phyloP scores from a whole-genome alignment of 2,113 vertebrate genomes.

The Urocitellus parryii region DNA sequence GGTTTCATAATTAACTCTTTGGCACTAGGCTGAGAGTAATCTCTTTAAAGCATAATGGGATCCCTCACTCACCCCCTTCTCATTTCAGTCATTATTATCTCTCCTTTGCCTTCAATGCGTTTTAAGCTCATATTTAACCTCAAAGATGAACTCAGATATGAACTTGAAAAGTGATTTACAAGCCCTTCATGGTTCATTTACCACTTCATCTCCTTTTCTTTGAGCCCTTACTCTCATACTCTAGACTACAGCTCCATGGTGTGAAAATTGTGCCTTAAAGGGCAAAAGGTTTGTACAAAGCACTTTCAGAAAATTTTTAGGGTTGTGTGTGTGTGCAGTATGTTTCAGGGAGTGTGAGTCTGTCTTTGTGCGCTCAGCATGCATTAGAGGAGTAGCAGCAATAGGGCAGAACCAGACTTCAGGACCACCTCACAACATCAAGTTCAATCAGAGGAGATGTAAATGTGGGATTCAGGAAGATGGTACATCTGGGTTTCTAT shows the following conservation, averaged over 20 bases:
- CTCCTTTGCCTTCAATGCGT: neutral
- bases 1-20: neutral
- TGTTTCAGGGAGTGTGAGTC: neutral
- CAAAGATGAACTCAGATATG: neutral
- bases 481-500: neutral
- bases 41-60: neutral
- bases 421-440: neutral
- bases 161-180: constrained; percentile 45
- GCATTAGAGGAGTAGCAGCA: neutral
- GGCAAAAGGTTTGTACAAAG: neutral
- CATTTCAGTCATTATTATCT: neutral
- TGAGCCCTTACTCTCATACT: neutral
- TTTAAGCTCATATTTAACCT: constrained; percentile 45
- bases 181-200: neutral
- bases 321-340: neutral
- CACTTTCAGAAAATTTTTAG: neutral
- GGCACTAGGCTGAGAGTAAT: neutral
- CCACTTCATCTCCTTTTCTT: neutral
- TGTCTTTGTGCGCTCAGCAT: neutral
- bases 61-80: rapidly evolving
- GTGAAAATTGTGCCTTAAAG: neutral
- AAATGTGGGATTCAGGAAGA: too few species aligned
- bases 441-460: neutral
- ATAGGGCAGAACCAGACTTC: neutral
- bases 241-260: neutral